These are phyloP conservation scores for Cossypha caffra DNA, from an alignment of 2,797 vertebrate genomes.

Conservation along the genomic window DNA sequence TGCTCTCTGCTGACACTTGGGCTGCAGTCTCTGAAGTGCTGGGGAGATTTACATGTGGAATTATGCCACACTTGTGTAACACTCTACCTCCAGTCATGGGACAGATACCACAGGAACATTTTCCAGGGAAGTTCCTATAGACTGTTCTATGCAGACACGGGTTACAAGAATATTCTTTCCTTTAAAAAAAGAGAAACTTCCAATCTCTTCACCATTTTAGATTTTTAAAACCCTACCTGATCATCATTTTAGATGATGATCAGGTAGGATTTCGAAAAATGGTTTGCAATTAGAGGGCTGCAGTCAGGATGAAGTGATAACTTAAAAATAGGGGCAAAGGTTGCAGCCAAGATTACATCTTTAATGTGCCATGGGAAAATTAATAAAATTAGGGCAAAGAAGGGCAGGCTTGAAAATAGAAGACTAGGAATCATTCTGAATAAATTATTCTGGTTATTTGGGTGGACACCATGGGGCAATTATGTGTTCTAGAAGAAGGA, in stretches of 20 bases:
- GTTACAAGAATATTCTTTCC: background rate
- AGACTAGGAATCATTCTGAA: background rate
- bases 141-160: background rate
- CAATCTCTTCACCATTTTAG: background rate
- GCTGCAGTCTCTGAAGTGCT: background rate
- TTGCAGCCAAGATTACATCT: background rate
- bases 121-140: background rate
- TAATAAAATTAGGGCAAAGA: background rate
- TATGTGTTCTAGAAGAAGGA: background rate
- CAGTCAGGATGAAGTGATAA: background rate
- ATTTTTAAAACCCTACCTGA: background rate
- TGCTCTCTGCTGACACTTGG: background rate
- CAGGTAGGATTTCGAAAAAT: background rate
- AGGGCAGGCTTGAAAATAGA: background rate
- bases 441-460: background rate
- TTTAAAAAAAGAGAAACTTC: background rate
- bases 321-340: background rate
- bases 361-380: background rate
- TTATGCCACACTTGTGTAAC: background rate
- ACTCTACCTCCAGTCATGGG: background rate
- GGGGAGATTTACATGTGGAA: background rate
- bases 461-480: background rate
- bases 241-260: background rate
- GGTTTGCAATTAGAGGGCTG: background rate
- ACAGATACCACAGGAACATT: background rate